Evolutionary conservation across 2,888 invertebrate species (phyloP), one percentile per base, ranked within the genome.

Genomic region (Tinea semifulvella): DNA sequence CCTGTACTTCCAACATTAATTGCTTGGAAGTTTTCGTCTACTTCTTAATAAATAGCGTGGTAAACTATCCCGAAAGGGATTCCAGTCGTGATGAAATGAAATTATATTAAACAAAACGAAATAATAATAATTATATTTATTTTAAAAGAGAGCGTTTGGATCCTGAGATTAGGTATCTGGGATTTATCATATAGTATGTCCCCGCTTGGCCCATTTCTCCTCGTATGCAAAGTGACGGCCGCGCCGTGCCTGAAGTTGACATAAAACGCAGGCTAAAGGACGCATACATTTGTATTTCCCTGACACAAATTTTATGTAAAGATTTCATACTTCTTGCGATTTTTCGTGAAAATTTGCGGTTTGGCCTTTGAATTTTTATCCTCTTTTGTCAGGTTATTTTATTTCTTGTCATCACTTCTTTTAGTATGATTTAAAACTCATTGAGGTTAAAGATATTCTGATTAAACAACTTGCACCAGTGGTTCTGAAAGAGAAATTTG

Each of bases 141-240:
- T n/a, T n/a, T n/a, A n/a, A 14, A 31, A 31, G 16, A 16, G 17
- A 17, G 38, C 31, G 61, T 60, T 56, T 56, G 57, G 61, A 61
- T 63, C 61, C 50, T 53, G 56, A 60, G 58, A 64, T 63, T 63
- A 68, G 62, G 61, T 68, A 68, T 65, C 53, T 59, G 48, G 56
- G 62, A 61, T 64, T 67, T 63, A 64, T 58, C 55, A 58, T 50
- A 54, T 55, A 25, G 26, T 26, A 18, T 22, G 35, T 26, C 22
- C 40, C n/a, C 39, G 28, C 13, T 26, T 25, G 16, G 18, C 42
- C 28, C 31, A 20, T 31, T 28, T 44, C 47, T 56, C 56, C 58
- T 58, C 59, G 51, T 60, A 68, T 68, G 67, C 61, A 65, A 68
- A 69, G 56, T 58, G 62, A 57, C 39, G 47, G 43, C 8, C 38